A percentile compares a stretch with the other conserved stretches of the same genome.
These are phyloP conservation scores for Dusona sp. DNA, from an alignment of 2,888 invertebrate genomes.

Conservation along the genomic window DNA sequence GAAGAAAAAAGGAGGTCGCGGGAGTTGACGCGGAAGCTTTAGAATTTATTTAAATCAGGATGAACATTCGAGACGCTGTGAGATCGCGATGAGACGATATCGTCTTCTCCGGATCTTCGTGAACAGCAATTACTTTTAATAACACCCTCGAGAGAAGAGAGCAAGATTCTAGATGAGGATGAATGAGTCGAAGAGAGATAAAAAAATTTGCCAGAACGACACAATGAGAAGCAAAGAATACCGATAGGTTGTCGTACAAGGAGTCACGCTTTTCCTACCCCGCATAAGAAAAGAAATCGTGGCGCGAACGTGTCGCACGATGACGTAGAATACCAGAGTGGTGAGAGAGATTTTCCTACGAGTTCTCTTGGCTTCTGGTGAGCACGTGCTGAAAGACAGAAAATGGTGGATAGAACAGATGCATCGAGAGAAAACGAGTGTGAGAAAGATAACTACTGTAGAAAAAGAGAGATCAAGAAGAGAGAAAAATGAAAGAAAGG, in stretches of 20 bases:
- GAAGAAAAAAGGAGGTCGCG: background rate
- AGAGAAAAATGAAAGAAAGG: slow-evolving; percentile 31
- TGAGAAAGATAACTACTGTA: slow-evolving; percentile 9
- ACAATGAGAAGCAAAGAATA: slow-evolving; percentile 27
- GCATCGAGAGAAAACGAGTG: slow-evolving; percentile 37
- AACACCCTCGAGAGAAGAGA: slow-evolving; percentile 54
- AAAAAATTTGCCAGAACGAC: slow-evolving; percentile 46
- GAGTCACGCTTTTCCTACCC: slow-evolving; percentile 35
- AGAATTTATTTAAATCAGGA: slow-evolving; percentile 55
- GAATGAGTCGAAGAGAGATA: slow-evolving; percentile 16
- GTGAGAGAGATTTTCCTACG: slow-evolving; percentile 61
- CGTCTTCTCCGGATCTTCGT: slow-evolving; percentile 44
- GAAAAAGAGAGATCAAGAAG: slow-evolving; percentile 12
- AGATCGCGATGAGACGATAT: slow-evolving; percentile 34
- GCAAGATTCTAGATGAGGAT: background rate
- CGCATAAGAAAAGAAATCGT: slow-evolving; percentile 53
- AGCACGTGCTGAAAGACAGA: slow-evolving; percentile 66
- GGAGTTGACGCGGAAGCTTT: slow-evolving; percentile 15
- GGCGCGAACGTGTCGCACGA: slow-evolving; percentile 61
- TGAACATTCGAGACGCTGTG: slow-evolving; percentile 50
- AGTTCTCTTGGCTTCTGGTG: slow-evolving; percentile 34
- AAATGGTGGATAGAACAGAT: slow-evolving; percentile 40
- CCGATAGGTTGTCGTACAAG: slow-evolving; percentile 36
- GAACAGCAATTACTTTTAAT: slow-evolving; percentile 67
- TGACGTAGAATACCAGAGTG: slow-evolving; percentile 61